Conservation (phyloP, 2,888 invertebrate species). For the Subacronicta megacephala region DNA sequence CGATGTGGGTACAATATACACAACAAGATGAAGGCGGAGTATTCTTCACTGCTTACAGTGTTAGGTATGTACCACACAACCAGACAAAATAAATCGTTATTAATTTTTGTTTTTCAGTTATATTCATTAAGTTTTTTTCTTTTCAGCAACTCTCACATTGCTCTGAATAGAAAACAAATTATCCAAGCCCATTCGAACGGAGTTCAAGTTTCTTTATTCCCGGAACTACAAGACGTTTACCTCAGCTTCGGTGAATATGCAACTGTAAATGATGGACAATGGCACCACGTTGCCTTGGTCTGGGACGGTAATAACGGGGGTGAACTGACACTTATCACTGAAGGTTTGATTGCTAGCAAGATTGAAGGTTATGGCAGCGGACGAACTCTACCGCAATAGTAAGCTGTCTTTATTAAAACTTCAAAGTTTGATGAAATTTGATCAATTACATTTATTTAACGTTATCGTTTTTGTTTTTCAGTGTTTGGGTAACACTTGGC, state of each 20-base stretch:
- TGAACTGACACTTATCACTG: constrained; percentile 96
- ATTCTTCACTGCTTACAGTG: constrained; percentile 97
- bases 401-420: constrained; percentile 72
- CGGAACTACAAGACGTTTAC: constrained; percentile 96
- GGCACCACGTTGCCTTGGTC: constrained; percentile 98
- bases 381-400: constrained; percentile 95
- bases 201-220: constrained; percentile 97
- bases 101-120: not conserved
- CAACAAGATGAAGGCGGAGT: constrained; percentile 97
- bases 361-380: constrained; percentile 96
- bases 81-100: not conserved
- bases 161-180: constrained; percentile 93
- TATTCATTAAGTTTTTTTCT: constrained; percentile 15
- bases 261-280: constrained; percentile 98
- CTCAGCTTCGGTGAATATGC: constrained; percentile 97
- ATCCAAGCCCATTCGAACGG: constrained; percentile 97
- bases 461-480: constrained; percentile 73
- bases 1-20: constrained; percentile 99
- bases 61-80: constrained; percentile 89
- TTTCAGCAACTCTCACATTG: constrained; percentile 93
- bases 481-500: constrained; percentile 97
- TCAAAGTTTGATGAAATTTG: not conserved
- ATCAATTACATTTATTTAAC: not conserved
- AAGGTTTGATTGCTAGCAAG: constrained; percentile 98
- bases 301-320: constrained; percentile 97